Conservation (phyloP, 1,140 invertebrate genomes). For the Babylonia areolata region DNA sequence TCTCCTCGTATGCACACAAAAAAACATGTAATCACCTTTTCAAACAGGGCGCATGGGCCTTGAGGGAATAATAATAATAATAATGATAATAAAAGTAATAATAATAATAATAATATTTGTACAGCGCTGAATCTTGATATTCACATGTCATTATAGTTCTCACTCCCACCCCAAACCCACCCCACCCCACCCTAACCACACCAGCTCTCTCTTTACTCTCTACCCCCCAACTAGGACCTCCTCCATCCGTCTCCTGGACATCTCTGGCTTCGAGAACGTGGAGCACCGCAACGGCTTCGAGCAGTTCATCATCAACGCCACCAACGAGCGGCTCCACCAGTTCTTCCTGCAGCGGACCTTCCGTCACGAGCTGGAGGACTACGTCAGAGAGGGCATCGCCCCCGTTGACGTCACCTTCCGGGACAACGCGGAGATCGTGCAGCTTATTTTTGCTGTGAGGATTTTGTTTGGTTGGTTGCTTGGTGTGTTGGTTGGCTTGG, state of each 20-base stretch:
- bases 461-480: too few relatives aligned
- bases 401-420: conserved; percentile 84
- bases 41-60: too few relatives aligned
- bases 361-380: conserved; percentile 85
- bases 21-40: too few relatives aligned
- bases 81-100: too few relatives aligned
- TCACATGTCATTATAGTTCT: too few relatives aligned
- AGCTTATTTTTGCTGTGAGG: conserved; percentile 55
- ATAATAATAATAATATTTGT: too few relatives aligned
- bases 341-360: conserved; percentile 89
- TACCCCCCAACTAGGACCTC: not conserved
- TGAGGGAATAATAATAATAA: too few relatives aligned
- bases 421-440: conserved; percentile 81
- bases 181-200: too few relatives aligned
- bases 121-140: too few relatives aligned
- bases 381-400: conserved; percentile 81
- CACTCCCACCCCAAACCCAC: too few relatives aligned
- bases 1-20: not conserved
- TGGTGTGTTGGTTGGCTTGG: too few relatives aligned
- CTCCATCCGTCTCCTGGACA: conserved; percentile 58
- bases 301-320: conserved; percentile 63
- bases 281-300: conserved; percentile 78
- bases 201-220: conserved; percentile 12
- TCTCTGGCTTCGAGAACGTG: conserved; percentile 69
- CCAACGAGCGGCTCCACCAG: conserved; percentile 81